Evolutionary conservation across 2,888 invertebrate species (phyloP).

Genomic region (Maniola hyperantus): DNA sequence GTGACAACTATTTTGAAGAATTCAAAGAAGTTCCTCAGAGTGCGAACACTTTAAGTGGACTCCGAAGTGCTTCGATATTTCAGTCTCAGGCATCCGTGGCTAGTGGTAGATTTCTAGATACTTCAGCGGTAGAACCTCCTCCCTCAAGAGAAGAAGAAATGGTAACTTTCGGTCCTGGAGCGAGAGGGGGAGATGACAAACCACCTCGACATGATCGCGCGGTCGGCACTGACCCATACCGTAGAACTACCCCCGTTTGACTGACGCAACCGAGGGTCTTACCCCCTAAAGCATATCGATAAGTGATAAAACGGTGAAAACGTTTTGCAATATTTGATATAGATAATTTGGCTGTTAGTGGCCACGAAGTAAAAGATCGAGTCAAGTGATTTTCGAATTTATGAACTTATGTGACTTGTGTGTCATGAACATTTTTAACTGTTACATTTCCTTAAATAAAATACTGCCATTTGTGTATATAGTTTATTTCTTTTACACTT

Average conservation of each 20-base stretch:
- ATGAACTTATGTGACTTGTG: conserved; percentile 67
- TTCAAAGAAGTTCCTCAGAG: conserved; percentile 80
- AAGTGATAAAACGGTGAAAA: conserved; percentile 60
- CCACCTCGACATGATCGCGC: conserved; percentile 71
- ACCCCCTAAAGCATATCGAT: conserved; percentile 76
- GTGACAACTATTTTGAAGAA: conserved; percentile 83
- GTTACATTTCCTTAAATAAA: conserved; percentile 77
- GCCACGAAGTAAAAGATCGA: conserved; percentile 24
- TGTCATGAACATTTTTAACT: conserved; percentile 71
- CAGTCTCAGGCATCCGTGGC: conserved; percentile 84
- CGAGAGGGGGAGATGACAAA: conserved; percentile 60
- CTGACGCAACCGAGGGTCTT: conserved; percentile 54
- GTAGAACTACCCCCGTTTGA: conserved; percentile 84
- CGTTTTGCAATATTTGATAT: conserved; percentile 27
- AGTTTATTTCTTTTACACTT: conserved; percentile 40
- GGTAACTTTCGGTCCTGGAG: conserved; percentile 87
- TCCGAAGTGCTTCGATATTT: conserved; percentile 76
- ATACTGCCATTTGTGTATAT: conserved; percentile 78
- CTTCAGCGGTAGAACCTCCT: conserved; percentile 85
- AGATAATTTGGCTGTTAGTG: conserved; percentile 18
- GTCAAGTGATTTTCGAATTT: conserved; percentile 69
- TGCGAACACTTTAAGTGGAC: conserved; percentile 74
- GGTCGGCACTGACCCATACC: conserved; percentile 79
- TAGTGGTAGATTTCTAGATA: conserved; percentile 86
- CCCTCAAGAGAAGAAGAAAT: conserved; percentile 87